These are phyloP conservation scores for Phainopepla nitens DNA, from an alignment of 2,113 vertebrate genomes.

Conservation along the genomic window DNA sequence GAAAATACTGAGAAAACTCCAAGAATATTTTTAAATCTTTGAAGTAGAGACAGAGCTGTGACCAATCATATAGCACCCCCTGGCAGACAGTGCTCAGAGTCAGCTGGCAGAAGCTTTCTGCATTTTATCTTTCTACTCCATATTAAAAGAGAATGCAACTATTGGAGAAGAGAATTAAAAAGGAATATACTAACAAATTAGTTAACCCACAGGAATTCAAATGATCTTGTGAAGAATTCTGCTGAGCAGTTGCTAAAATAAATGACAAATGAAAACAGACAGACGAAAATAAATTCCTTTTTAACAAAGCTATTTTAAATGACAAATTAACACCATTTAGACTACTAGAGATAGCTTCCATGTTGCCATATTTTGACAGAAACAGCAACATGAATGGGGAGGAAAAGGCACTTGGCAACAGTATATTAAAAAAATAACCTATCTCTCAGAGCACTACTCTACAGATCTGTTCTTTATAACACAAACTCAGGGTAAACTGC, in stretches of 20 bases:
- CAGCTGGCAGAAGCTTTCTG: neutral
- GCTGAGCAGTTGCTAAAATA: neutral
- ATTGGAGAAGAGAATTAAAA: neutral
- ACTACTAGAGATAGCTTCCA: neutral
- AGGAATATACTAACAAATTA: conserved; percentile 2
- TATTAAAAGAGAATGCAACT: neutral
- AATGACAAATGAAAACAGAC: neutral
- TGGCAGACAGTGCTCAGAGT: conserved; percentile 34
- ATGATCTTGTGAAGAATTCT: neutral
- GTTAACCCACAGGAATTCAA: conserved; percentile 32
- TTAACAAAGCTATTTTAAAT: conserved; percentile 18
- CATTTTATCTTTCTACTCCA: neutral
- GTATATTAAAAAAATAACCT: neutral
- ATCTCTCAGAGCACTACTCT: neutral
- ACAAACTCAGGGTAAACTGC: neutral
- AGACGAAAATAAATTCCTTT: neutral
- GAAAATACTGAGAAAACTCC: neutral
- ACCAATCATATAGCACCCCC: conserved; percentile 55
- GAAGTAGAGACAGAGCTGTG: neutral
- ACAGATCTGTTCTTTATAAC: neutral
- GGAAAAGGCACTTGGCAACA: neutral
- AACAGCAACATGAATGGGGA: neutral
- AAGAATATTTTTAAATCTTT: neutral
- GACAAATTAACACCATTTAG: conserved; percentile 6
- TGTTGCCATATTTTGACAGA: neutral